A percentile compares a stretch with the other conserved stretches of the same genome.
Conservation (phyloP, 1,140 invertebrate genomes). For the Hylyphantes graminicola region DNA sequence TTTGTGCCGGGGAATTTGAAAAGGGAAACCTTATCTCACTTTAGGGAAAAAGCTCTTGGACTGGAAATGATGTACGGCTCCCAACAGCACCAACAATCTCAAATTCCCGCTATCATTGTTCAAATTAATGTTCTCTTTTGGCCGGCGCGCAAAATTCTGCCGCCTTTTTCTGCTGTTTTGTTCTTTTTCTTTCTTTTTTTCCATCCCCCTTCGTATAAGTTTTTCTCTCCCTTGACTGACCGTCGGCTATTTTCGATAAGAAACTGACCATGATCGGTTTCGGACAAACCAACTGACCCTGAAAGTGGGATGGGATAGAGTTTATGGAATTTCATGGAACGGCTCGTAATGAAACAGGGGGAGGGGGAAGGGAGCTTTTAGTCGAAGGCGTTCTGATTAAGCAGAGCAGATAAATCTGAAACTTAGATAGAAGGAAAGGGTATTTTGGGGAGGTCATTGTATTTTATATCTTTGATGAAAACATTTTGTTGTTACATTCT, state of each 20-base stretch:
- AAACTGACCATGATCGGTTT: conserved; percentile 46
- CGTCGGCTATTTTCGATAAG: conserved; percentile 59
- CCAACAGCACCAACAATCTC: conserved; percentile 55
- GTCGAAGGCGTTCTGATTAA: too few species aligned
- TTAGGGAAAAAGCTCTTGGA: conserved; percentile 11
- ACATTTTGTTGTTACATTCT: too few species aligned
- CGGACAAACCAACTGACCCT: conserved; percentile 1
- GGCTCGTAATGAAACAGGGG: too few species aligned
- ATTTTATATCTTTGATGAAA: too few species aligned
- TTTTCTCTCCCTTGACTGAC: conserved; percentile 53
- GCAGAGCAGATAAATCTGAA: too few species aligned
- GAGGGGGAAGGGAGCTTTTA: too few species aligned
- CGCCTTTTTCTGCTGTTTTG: conserved; percentile 24
- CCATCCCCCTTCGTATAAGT: conserved; percentile 21
- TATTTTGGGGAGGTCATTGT: too few species aligned
- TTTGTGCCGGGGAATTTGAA: conserved; percentile 45
- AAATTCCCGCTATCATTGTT: conserved; percentile 59
- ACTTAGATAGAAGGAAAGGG: too few species aligned
- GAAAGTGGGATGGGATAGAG: not conserved
- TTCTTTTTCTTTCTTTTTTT: conserved; percentile 12
- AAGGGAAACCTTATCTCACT: conserved; percentile 35
- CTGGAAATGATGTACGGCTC: conserved; percentile 55
- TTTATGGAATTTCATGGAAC: too few species aligned
- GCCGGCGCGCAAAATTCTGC: conserved; percentile 14
- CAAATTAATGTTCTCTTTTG: conserved; percentile 58